These are phyloP conservation scores for Morus bassanus DNA, from an alignment of 2,797 vertebrate species.

Conservation along the genomic window DNA sequence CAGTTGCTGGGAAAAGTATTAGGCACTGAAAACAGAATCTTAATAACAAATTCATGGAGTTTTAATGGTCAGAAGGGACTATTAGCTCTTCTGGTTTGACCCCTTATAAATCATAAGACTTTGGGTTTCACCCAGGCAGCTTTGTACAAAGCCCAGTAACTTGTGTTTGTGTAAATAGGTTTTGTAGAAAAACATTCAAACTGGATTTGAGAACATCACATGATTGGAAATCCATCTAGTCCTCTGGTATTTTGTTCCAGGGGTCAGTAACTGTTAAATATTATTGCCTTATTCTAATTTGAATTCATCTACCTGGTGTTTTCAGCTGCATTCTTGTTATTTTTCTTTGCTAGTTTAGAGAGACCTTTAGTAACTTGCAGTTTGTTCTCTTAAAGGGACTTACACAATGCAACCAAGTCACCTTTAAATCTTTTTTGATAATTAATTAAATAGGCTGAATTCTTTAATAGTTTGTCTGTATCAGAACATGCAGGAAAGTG, in stretches of 20 bases:
- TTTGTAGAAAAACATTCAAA: neutral
- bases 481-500: neutral
- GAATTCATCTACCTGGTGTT: neutral
- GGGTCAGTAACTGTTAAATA: neutral
- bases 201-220: neutral
- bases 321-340: neutral
- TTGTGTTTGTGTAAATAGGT: neutral
- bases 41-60: neutral
- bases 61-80: neutral
- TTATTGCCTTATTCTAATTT: neutral
- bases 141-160: neutral
- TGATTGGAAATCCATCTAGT: neutral
- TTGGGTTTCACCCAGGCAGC: neutral
- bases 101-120: neutral
- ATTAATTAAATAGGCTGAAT: conserved; percentile 40
- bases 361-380: neutral
- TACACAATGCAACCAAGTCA: neutral
- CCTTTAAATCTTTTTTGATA: neutral
- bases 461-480: conserved; percentile 20
- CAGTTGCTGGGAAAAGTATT: neutral
- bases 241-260: neutral
- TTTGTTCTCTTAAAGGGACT: conserved; percentile 4
- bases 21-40: neutral
- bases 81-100: neutral
- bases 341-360: neutral